Conservation (phyloP, 2,797 vertebrate species). For the Cephalopachus bancanus region DNA sequence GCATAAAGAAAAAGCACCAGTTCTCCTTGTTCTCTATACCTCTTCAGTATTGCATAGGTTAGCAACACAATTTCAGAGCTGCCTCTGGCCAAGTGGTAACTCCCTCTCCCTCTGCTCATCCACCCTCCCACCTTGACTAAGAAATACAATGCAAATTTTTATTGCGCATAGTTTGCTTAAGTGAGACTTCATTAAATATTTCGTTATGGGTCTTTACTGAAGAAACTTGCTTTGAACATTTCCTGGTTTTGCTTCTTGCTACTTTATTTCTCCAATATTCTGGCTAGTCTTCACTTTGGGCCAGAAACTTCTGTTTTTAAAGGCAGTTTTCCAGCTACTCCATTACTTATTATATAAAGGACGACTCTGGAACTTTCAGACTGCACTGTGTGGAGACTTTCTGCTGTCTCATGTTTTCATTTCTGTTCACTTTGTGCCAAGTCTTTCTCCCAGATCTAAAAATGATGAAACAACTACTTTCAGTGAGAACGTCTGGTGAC, state of each 20-base stretch:
- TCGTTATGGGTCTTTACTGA: constrained; percentile 1
- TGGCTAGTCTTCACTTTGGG: constrained; percentile 40
- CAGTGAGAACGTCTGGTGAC: background rate
- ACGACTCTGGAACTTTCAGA: constrained; percentile 36
- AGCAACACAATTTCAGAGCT: background rate
- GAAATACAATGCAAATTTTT: background rate
- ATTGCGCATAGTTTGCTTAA: constrained; percentile 19
- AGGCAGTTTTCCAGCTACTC: constrained; percentile 72
- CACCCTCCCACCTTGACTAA: background rate
- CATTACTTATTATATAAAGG: constrained; percentile 73
- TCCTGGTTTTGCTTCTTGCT: background rate
- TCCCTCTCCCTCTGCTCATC: background rate
- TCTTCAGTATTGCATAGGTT: background rate
- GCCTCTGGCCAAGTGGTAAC: background rate
- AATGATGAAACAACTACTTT: constrained; percentile 69
- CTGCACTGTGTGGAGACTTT: constrained; percentile 19
- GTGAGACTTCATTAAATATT: background rate
- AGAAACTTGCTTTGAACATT: constrained; percentile 5
- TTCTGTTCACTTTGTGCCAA: constrained; percentile 49
- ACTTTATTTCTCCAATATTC: constrained; percentile 28
- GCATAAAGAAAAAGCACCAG: background rate
- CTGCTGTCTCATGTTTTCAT: constrained; percentile 77
- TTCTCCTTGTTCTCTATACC: background rate
- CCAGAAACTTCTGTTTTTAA: constrained; percentile 19
- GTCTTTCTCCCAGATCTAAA: constrained; percentile 56